These are phyloP conservation scores for Amiota communis DNA, from an alignment of 2,888 invertebrate species.

Conservation along the genomic window DNA sequence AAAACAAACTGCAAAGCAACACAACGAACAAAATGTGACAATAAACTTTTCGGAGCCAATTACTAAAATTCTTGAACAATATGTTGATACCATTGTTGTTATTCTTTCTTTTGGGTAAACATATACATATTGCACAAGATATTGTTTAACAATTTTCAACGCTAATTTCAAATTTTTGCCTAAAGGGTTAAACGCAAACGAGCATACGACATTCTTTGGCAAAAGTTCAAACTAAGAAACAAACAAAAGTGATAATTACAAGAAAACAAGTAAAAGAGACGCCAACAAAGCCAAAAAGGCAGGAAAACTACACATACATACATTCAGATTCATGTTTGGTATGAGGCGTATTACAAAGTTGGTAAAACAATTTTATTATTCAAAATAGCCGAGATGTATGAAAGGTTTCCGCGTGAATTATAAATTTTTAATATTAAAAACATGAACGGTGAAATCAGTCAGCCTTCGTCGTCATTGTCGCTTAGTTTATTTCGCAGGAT, in stretches of 20 bases:
- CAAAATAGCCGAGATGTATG: constrained; percentile 8
- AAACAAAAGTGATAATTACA: constrained; percentile 68
- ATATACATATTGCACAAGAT: constrained; percentile 38
- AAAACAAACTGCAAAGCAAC: constrained; percentile 10
- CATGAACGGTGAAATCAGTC: constrained; percentile 30
- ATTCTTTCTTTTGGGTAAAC: neutral
- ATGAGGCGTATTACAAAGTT: constrained; percentile 34
- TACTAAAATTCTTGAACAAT: constrained; percentile 51
- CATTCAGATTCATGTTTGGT: constrained; percentile 36
- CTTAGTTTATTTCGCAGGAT: constrained; percentile 66
- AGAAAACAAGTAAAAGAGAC: constrained; percentile 53
- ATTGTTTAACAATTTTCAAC: constrained; percentile 66
- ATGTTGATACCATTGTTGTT: constrained; percentile 50
- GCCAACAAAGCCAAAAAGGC: constrained; percentile 32
- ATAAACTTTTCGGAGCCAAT: constrained; percentile 56
- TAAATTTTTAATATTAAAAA: constrained; percentile 29
- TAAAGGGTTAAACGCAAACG: constrained; percentile 49
- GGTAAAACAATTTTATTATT: constrained; percentile 45
- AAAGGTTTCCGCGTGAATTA: neutral
- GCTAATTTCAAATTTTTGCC: constrained; percentile 68
- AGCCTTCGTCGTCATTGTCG: constrained; percentile 40
- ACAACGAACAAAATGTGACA: constrained; percentile 51
- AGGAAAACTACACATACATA: constrained; percentile 43
- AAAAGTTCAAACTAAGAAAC: constrained; percentile 54
- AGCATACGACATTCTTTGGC: constrained; percentile 47